Evolutionary conservation across 2,113 vertebrate genomes (phyloP).

Genomic region (Callipepla californica): DNA sequence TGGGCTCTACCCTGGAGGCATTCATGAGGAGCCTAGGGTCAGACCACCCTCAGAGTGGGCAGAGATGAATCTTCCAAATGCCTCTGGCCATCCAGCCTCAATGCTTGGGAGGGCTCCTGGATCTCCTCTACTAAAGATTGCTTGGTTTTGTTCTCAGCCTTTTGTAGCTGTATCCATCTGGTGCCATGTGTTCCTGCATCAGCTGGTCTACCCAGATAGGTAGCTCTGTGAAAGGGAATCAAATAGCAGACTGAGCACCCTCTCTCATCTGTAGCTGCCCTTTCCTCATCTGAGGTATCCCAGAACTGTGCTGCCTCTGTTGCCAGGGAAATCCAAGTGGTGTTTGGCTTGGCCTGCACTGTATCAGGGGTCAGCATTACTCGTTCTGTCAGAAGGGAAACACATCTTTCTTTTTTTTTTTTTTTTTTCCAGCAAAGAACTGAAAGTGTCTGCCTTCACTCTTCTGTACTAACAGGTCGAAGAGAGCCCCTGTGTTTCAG

Average conservation of each 20-base stretch:
- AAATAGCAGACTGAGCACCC: neutral
- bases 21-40: neutral
- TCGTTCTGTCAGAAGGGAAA: slow-evolving; percentile 35
- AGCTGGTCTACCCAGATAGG: neutral
- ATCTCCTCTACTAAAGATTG: neutral
- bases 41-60: neutral
- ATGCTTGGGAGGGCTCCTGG: neutral
- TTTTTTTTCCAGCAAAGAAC: neutral
- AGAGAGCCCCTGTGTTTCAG: neutral
- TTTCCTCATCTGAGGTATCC: neutral
- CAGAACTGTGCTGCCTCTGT: neutral
- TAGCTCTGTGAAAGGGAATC: neutral
- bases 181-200: rapidly evolving
- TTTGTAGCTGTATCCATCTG: neutral
- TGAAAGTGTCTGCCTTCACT: neutral
- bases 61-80: neutral
- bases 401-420: slow-evolving; percentile 25
- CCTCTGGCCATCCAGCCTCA: neutral
- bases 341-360: slow-evolving; percentile 47
- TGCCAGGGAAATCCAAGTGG: slow-evolving; percentile 11
- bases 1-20: neutral
- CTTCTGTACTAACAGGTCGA: neutral
- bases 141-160: neutral
- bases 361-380: slow-evolving; percentile 22
- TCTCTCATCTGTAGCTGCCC: neutral